Conservation (phyloP, 2,113 vertebrate genomes). For the Rynchops niger region DNA sequence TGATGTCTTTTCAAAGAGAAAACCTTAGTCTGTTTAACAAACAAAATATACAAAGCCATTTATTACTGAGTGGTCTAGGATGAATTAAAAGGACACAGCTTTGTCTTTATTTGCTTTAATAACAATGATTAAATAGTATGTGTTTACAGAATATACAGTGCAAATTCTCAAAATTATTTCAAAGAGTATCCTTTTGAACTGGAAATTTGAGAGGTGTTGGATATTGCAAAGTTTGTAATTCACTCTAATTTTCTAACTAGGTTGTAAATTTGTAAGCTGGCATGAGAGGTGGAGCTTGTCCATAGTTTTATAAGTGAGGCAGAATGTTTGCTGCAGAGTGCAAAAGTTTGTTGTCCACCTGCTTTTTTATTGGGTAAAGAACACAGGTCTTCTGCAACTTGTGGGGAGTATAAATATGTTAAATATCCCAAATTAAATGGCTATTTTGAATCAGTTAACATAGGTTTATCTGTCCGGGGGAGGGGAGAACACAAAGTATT, state of each 20-base stretch:
- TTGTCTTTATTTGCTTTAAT: not conserved
- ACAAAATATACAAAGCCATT: not conserved
- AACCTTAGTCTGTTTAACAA: not conserved
- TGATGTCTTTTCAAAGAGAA: not conserved
- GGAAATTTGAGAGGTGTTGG: not conserved
- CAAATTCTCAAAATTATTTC: not conserved
- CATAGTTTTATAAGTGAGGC: not conserved
- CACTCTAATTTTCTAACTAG: not conserved
- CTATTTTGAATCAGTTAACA: not conserved
- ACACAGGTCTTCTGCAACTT: not conserved
- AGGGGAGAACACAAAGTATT: not conserved
- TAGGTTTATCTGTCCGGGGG: not conserved
- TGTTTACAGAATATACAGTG: not conserved
- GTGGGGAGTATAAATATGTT: not conserved
- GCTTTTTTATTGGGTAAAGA: not conserved
- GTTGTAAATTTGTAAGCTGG: not conserved
- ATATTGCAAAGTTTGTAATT: not conserved
- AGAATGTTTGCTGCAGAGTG: not conserved
- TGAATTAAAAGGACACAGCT: not conserved
- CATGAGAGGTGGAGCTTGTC: not conserved
- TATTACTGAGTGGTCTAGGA: not conserved
- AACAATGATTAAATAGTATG: not conserved
- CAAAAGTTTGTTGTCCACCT: not conserved
- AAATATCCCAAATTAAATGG: not conserved
- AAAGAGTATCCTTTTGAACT: not conserved